A percentile compares a stretch with the other conserved stretches of the same genome.
These are phyloP conservation scores for Orius laevigatus DNA, from an alignment of 1,140 invertebrate species.

Conservation along the genomic window DNA sequence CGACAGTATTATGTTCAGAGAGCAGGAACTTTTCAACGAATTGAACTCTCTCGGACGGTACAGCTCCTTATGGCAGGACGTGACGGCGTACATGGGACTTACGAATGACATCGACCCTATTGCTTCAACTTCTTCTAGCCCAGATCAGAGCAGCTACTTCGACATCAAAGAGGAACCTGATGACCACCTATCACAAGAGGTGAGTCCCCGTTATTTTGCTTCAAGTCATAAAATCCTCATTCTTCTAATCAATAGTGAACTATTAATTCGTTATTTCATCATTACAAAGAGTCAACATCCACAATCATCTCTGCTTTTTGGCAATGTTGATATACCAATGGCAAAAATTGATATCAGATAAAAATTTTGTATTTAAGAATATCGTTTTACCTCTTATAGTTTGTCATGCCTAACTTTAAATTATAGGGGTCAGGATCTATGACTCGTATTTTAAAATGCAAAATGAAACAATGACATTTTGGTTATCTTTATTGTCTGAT, in stretches of 20 bases:
- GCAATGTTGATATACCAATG: too few species aligned
- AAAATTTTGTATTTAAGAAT: too few species aligned
- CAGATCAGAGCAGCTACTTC: not conserved
- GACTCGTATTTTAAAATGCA: too few species aligned
- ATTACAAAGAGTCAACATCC: too few species aligned
- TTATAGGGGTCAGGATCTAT: too few species aligned
- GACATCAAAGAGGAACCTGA: conserved; percentile 1
- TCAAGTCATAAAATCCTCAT: not conserved
- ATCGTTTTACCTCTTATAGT: too few species aligned
- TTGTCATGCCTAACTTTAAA: too few species aligned
- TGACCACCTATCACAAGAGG: conserved; percentile 10
- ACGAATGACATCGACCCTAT: conserved; percentile 31
- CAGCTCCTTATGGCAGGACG: conserved; percentile 29
- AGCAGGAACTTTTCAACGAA: conserved; percentile 56
- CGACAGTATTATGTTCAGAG: conserved; percentile 48
- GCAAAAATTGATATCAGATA: too few species aligned
- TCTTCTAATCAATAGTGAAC: not conserved
- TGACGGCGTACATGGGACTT: conserved; percentile 34
- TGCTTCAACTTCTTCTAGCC: conserved; percentile 12
- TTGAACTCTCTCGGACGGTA: conserved; percentile 49
- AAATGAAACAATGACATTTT: too few species aligned
- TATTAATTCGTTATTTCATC: not conserved
- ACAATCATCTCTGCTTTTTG: too few species aligned
- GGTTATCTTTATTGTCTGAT: too few species aligned
- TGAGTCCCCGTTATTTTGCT: not conserved